Evolutionary conservation across 2,888 invertebrate genomes (phyloP).

Genomic region (Agelastica alni): DNA sequence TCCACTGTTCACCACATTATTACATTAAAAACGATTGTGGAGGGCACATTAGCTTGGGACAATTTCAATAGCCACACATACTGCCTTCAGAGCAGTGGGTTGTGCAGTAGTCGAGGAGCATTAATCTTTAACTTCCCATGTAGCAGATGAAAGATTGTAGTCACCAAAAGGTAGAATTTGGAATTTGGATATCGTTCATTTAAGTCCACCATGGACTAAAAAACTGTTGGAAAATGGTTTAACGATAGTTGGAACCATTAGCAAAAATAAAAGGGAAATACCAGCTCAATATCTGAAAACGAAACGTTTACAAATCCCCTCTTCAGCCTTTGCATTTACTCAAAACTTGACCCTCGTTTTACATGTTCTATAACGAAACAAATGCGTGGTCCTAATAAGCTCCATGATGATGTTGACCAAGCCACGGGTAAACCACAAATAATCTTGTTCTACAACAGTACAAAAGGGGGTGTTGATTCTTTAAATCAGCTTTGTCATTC

Average conservation of each 20-base stretch:
- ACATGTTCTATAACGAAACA: no score
- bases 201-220: no score
- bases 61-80: not conserved
- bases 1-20: not conserved
- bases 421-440: no score
- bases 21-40: not conserved
- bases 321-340: slow-evolving; percentile 1
- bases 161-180: no score
- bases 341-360: not conserved
- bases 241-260: not conserved
- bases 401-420: no score
- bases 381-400: no score
- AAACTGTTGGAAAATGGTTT: not conserved
- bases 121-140: not conserved
- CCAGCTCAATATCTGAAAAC: not conserved
- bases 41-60: not conserved
- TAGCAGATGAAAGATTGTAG: no score
- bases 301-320: not conserved
- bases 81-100: not conserved
- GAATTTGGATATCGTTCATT: no score
- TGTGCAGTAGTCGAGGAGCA: not conserved
- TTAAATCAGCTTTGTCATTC: no score
- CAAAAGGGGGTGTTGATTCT: no score
- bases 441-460: no score
- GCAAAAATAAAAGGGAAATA: not conserved